Evolutionary conservation across 2,113 vertebrate genomes (phyloP).

Genomic region (Rhinolophus sinicus): DNA sequence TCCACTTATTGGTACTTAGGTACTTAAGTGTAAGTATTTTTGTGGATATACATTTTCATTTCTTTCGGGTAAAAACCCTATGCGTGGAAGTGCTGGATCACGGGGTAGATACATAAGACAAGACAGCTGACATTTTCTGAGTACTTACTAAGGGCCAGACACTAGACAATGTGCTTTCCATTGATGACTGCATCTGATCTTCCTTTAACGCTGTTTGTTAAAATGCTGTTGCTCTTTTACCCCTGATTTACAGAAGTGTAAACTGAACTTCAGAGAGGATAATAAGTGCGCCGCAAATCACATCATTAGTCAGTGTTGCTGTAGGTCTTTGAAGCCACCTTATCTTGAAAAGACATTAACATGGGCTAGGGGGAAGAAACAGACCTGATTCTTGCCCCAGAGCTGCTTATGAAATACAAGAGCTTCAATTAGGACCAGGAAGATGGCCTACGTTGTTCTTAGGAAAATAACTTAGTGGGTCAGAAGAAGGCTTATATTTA

Average conservation of each 20-base stretch:
- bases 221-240: no score
- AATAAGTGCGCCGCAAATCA: background rate
- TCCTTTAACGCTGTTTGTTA: background rate
- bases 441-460: background rate
- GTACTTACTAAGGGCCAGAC: background rate
- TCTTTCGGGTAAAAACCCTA: background rate
- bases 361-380: background rate
- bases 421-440: background rate
- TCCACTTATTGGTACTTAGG: background rate
- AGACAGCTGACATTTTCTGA: background rate
- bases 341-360: background rate
- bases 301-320: background rate
- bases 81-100: background rate
- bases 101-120: rapidly evolving
- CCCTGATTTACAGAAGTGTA: conserved; percentile 36
- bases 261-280: background rate
- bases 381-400: background rate
- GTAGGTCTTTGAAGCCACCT: background rate
- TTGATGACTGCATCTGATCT: background rate
- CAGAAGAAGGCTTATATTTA: background rate
- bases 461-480: background rate
- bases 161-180: background rate
- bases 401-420: background rate
- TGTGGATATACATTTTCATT: background rate
- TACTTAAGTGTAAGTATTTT: background rate